Evolutionary conservation across 2,797 vertebrate species (phyloP).

Genomic region (Carcharodon carcharias): DNA sequence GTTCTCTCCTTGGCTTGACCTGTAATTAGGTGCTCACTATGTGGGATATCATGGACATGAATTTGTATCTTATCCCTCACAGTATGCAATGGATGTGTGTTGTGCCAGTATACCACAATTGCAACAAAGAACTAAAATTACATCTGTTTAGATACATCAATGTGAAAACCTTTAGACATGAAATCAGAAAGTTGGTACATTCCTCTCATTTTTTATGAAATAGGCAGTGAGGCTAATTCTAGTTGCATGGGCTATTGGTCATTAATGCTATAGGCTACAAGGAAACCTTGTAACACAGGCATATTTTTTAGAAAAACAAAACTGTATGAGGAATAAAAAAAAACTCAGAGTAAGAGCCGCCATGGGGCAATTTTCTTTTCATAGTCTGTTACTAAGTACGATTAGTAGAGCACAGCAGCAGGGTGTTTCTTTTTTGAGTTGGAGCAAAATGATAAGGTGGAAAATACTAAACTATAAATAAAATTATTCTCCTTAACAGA

Average conservation of each 20-base stretch:
- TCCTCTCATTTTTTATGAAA: background rate
- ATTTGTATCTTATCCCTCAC: background rate
- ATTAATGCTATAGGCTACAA: background rate
- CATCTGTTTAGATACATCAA: background rate
- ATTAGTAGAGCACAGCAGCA: background rate
- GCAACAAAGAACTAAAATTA: background rate
- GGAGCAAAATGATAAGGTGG: slow-evolving; percentile 59
- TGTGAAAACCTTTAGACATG: background rate
- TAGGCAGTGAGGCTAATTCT: background rate
- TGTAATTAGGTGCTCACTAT: background rate
- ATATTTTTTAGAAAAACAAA: background rate
- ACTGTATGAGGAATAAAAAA: background rate
- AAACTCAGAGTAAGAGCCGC: background rate
- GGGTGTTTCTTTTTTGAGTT: background rate
- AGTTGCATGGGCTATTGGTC: background rate
- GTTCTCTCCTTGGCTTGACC: background rate
- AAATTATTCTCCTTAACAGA: background rate
- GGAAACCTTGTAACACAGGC: background rate
- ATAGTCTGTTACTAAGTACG: background rate
- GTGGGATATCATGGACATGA: background rate
- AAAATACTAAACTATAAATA: slow-evolving; percentile 41
- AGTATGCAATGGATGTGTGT: background rate
- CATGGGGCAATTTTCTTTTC: background rate
- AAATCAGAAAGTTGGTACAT: background rate
- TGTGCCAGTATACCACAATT: background rate